Base-by-base conservation (phyloP, 2,113 vertebrate genomes). In the Gavia stellata region DNA sequence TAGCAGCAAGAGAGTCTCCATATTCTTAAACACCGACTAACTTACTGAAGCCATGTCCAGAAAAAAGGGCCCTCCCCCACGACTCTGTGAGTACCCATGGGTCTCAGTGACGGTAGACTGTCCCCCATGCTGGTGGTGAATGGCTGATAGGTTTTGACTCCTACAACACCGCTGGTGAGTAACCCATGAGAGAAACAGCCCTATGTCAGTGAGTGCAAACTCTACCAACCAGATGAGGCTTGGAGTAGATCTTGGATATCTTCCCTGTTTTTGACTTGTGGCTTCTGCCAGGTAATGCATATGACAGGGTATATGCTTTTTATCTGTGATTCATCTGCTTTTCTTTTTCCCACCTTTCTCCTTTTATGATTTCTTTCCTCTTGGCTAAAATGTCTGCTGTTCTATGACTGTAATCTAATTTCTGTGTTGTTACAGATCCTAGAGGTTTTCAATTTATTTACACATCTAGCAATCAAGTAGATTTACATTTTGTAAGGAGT, bases 61-160 rank as follows among this genome's bases (percentile, higher is more conserved):
- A 40, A 44, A 7, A 47, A 79, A 14, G 15, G 3, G 5, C 8
- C 12, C 8, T 83, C 18, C n/a, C 4, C 33, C 53, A 42, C 0
- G 1, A 55, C 8, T 5, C 7, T 23, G 36, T 80, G 26, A 53
- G 15, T 6, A 12, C 28, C 9, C 0, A 3, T 12, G n/a, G 21
- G 6, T 52, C 12, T 71, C 45, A 24, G 28, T 36, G 36, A 7
- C 13, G 21, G 25, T 24, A 33, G 33, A 17, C 28, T 36, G 14
- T 56, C 9, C 23, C 19, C 11, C 19, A 5, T 19, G 3, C 24
- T 42, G 23, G 55, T 68, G 36, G 70, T 68, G 53, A 61, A 70
- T 33, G 25, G 7, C 47, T 67, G 25, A 25, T 14, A 45, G 18
- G 17, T n/a, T 81, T 59, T 68, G 47, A 23, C 12, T 78, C 26